phyloP scores from a whole-genome alignment of 2,888 invertebrate genomes.

The Clunio marinus region DNA sequence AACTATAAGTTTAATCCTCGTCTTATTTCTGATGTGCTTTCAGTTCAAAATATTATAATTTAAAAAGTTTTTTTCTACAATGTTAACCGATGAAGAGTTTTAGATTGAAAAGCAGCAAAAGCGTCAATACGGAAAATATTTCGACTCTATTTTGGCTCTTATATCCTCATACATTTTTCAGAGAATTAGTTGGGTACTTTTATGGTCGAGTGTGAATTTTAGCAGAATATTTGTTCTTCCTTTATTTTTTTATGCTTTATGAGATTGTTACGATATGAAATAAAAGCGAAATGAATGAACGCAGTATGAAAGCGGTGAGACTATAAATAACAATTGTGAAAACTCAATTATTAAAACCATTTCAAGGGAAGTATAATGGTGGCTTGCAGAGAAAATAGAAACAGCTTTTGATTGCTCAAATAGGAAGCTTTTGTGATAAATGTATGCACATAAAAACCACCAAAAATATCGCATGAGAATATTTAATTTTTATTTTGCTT shows the following conservation, averaged over 20 bases:
- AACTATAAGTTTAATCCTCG: no score
- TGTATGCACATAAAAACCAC: background rate
- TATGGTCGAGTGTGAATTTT: no score
- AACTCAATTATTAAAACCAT: conserved; percentile 38
- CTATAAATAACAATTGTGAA: conserved; percentile 39
- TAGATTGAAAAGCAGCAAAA: no score
- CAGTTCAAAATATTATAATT: no score
- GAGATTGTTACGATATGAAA: background rate
- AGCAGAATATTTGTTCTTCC: no score
- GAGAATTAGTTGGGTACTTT: no score
- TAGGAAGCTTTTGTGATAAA: no score
- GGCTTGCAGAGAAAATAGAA: background rate
- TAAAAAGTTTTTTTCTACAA: no score
- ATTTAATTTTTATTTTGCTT: no score
- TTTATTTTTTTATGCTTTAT: background rate
- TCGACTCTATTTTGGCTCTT: conserved; percentile 29
- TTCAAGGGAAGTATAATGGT: background rate
- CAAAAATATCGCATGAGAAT: background rate
- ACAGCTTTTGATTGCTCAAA: conserved; percentile 34
- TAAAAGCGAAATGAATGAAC: conserved; percentile 8
- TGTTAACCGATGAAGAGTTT: no score
- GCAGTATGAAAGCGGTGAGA: background rate
- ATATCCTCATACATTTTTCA: no score
- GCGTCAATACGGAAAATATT: conserved; percentile 36
- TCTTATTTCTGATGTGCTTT: no score